Conservation (phyloP, 2,113 vertebrate species). For the Seriola rivoliana region DNA sequence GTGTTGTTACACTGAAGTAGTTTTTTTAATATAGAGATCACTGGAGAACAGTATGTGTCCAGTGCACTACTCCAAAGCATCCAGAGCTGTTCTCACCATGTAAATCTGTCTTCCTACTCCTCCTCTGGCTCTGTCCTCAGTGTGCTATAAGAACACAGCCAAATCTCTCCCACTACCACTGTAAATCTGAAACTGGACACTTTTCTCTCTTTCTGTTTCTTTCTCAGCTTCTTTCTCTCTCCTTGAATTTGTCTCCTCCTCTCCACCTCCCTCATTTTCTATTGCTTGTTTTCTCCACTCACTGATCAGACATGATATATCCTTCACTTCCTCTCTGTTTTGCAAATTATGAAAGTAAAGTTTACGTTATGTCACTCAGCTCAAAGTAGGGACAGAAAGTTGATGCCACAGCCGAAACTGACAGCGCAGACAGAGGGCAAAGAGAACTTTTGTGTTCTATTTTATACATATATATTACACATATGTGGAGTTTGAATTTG, state of each 20-base stretch:
- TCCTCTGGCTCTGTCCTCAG: slow-evolving; percentile 70
- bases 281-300: background rate
- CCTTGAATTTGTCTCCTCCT: background rate
- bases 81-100: slow-evolving; percentile 76
- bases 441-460: background rate
- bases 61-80: slow-evolving; percentile 53
- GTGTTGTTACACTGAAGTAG: background rate
- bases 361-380: background rate
- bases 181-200: slow-evolving; percentile 82
- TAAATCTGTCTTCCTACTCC: slow-evolving; percentile 73
- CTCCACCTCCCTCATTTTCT: slow-evolving; percentile 14
- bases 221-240: slow-evolving; percentile 39
- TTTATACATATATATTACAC: background rate
- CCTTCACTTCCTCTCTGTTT: background rate
- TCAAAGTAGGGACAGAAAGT: background rate
- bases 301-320: background rate
- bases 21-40: slow-evolving; percentile 57
- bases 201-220: slow-evolving; percentile 41
- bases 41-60: slow-evolving; percentile 43
- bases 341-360: background rate
- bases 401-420: background rate
- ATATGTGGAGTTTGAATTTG: background rate
- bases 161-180: slow-evolving; percentile 70
- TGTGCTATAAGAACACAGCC: slow-evolving; percentile 67
- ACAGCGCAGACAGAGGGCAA: background rate